These are phyloP conservation scores for Drosophila obscura DNA, from an alignment of 1,140 invertebrate species.

Conservation along the genomic window DNA sequence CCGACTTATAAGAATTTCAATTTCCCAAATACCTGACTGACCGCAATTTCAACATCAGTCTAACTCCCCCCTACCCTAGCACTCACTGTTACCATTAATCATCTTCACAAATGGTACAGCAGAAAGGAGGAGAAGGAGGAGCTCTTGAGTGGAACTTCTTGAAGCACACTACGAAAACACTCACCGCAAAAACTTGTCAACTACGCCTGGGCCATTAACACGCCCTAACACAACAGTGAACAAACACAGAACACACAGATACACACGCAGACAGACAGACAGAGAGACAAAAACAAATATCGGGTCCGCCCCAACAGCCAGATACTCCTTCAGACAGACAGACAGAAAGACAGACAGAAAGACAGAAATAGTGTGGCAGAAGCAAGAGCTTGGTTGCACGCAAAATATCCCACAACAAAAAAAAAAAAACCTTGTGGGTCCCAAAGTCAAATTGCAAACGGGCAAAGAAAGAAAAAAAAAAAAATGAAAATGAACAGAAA, in stretches of 20 bases:
- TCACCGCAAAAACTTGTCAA: slow-evolving; percentile 71
- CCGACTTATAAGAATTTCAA: too few relatives aligned
- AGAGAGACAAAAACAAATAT: slow-evolving; percentile 20
- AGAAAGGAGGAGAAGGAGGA: not conserved
- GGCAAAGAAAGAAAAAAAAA: slow-evolving; percentile 9
- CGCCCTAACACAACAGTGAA: slow-evolving; percentile 48
- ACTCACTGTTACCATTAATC: slow-evolving; percentile 57
- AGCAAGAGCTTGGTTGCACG: slow-evolving; percentile 42
- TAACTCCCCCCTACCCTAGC: not conserved
- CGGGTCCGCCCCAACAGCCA: slow-evolving; percentile 18
- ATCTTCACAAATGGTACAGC: slow-evolving; percentile 58
- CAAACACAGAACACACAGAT: slow-evolving; percentile 20
- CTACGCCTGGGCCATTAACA: slow-evolving; percentile 76
- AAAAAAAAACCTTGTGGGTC: slow-evolving; percentile 48
- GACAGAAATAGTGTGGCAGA: slow-evolving; percentile 26
- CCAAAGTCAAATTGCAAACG: slow-evolving; percentile 61
- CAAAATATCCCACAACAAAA: slow-evolving; percentile 14
- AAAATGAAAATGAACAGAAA: slow-evolving; percentile 19
- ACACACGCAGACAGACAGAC: slow-evolving; percentile 12
- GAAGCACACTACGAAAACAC: slow-evolving; percentile 42
- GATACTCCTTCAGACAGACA: slow-evolving; percentile 11
- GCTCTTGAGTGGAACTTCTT: slow-evolving; percentile 25
- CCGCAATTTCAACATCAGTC: too few relatives aligned
- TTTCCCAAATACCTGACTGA: too few relatives aligned
- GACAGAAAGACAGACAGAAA: slow-evolving; percentile 31